Evolutionary conservation across 1,140 invertebrate species (phyloP).

Genomic region (Alviniconcha marisindica): DNA sequence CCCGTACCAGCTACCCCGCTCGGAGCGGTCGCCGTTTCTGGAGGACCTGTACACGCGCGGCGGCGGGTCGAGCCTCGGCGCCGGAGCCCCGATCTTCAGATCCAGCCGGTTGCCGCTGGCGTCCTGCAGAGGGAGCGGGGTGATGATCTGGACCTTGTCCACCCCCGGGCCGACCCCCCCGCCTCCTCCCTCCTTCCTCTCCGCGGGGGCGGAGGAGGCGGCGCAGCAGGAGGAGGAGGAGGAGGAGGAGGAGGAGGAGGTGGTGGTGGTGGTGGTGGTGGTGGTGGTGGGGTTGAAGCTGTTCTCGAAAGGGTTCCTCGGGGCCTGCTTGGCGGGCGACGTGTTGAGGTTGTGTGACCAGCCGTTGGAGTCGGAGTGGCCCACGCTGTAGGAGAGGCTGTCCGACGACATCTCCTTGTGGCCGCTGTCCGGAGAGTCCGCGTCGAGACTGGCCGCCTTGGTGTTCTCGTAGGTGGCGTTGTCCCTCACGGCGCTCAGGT

Average conservation of each 20-base stretch:
- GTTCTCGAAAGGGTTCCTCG: slow-evolving; percentile 9
- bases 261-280: background rate
- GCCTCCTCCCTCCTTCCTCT: slow-evolving; percentile 6
- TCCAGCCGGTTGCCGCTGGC: slow-evolving; percentile 62
- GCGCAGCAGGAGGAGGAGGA: slow-evolving; percentile 32
- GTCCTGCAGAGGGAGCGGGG: slow-evolving; percentile 58
- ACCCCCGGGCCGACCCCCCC: slow-evolving; percentile 35
- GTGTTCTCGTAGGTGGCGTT: slow-evolving; percentile 55
- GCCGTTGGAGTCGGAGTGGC: slow-evolving; percentile 35
- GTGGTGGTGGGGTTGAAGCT: background rate
- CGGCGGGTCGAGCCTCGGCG: slow-evolving; percentile 67
- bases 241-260: background rate
- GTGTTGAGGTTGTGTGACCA: slow-evolving; percentile 15
- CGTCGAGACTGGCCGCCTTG: slow-evolving; percentile 53
- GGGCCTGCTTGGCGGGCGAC: background rate
- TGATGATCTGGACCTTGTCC: slow-evolving; percentile 58
- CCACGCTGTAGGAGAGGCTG: slow-evolving; percentile 52
- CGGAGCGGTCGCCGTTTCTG: slow-evolving; percentile 28
- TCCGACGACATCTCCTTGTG: slow-evolving; percentile 71
- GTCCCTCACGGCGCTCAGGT: slow-evolving; percentile 49
- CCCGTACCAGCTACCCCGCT: slow-evolving; percentile 41
- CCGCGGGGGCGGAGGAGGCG: background rate
- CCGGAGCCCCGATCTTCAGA: slow-evolving; percentile 52
- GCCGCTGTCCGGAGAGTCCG: slow-evolving; percentile 70
- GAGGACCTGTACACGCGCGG: slow-evolving; percentile 48